These are phyloP conservation scores for Drosophila equinoxialis DNA, from an alignment of 1,140 invertebrate species.

Conservation along the genomic window DNA sequence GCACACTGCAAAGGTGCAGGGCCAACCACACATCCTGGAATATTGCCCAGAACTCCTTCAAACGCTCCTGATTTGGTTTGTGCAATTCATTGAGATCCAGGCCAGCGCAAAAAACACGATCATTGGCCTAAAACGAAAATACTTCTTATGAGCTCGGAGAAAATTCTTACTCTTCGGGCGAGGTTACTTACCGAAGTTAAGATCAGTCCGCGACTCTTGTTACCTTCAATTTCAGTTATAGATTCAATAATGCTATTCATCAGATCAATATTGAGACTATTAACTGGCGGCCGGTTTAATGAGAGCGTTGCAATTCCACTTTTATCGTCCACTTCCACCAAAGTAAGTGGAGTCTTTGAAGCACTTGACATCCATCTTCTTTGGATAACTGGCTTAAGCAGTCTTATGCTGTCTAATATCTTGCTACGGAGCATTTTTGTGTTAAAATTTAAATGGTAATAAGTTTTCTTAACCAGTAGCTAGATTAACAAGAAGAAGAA, in stretches of 20 bases:
- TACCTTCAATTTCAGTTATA: constrained; percentile 87
- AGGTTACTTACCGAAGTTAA: constrained; percentile 87
- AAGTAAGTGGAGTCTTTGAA: constrained; percentile 32
- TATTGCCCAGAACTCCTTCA: constrained; percentile 89
- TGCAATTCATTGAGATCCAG: constrained; percentile 95
- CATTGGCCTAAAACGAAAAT: constrained; percentile 85
- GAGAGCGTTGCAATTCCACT: constrained; percentile 88
- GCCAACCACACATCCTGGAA: constrained; percentile 92
- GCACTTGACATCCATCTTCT: constrained; percentile 25
- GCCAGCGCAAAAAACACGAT: constrained; percentile 91
- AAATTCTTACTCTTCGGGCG: background rate
- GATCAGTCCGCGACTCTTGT: constrained; percentile 89
- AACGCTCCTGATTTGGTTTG: constrained; percentile 88
- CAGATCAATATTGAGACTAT: constrained; percentile 91
- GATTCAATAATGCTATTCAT: constrained; percentile 86
- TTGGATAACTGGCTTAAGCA: background rate
- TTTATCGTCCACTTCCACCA: constrained; percentile 84
- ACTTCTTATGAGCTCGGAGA: background rate
- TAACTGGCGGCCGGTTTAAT: constrained; percentile 90
- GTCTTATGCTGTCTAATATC: constrained; percentile 20
- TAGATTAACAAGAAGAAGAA: background rate
- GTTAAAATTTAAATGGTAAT: background rate
- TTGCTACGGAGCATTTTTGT: constrained; percentile 56
- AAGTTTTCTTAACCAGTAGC: background rate
- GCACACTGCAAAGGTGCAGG: constrained; percentile 88